Evolutionary conservation across 2,113 vertebrate genomes (phyloP), one percentile per base, ranked within the genome.

Genomic region (Nanorana parkeri): DNA sequence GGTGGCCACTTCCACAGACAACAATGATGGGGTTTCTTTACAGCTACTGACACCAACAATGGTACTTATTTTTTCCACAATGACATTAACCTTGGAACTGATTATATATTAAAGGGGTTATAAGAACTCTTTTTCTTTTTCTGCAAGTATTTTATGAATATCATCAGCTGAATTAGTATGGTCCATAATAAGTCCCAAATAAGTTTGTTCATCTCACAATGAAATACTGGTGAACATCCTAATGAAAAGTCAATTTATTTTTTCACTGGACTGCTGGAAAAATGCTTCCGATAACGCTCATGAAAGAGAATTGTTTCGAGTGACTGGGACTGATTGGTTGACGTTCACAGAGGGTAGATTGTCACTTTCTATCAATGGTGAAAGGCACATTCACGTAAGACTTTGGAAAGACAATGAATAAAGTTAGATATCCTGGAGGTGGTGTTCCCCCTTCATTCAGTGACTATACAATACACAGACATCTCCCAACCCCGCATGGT

Each of bases 321-420:
- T 74, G 71, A 74, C 19, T 58, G 41, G 41, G 41, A 47, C 41
- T 36, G 32, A 36, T 36, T 36, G 32, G 32, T 7, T 36, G 69
- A 73, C 29, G 69, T 26, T 36, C 20, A 13, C 71, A 17, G 19
- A 74, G 28, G 54, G 20, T 11, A 16, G 41, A 47, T 11, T 4
- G 54, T n/a, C 19, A 28, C 56, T 8, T 36, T 60, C 20, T 29
- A 21, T 32, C 21, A 10, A 20, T 56, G n/a, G 55, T 21, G 23
- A 41, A 29, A 17, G 32, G 72, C 20, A 29, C 32, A 56, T 56
- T 28, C 54, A 58, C 51, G 26, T 58, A 54, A n/a, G 19, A 32
- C 72, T 56, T 75, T 55, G 76, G 61, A 29, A 67, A 56, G 64
- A 55, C 68, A 79, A 79, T 32, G 77, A 68, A 41, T 36, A 55